phyloP scores from a whole-genome alignment of 1,140 invertebrate species.

The Habropoda laboriosa region DNA sequence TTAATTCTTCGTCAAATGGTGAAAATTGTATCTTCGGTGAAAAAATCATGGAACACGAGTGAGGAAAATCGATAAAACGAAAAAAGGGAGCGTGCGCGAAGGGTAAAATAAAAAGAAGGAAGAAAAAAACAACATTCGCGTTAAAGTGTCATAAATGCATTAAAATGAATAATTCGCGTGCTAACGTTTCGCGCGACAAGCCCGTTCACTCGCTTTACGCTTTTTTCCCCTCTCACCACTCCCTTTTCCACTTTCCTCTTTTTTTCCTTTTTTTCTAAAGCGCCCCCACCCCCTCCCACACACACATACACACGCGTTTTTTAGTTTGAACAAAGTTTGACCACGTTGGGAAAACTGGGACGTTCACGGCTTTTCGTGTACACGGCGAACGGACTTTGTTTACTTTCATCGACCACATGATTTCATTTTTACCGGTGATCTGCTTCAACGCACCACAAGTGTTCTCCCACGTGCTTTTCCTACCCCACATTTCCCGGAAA shows the following conservation, averaged over 20 bases:
- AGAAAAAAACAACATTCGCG: not conserved
- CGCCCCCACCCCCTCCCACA: too few species aligned
- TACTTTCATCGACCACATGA: conserved; percentile 29
- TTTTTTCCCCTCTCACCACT: not conserved
- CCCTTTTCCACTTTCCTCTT: not conserved
- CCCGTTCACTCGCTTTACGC: not conserved
- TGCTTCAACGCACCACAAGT: conserved; percentile 14
- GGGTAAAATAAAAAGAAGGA: conserved; percentile 5
- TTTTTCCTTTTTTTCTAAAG: not conserved
- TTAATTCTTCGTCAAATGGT: too few species aligned
- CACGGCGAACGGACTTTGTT: conserved; percentile 30
- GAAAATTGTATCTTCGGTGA: too few species aligned
- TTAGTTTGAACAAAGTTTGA: conserved; percentile 31
- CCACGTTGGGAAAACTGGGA: conserved; percentile 16
- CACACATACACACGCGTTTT: conserved; percentile 30
- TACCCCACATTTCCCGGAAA: not conserved
- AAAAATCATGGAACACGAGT: not conserved
- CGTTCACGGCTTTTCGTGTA: conserved; percentile 8
- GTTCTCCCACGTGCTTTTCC: not conserved
- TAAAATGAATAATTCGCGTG: conserved; percentile 6
- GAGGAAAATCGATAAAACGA: not conserved
- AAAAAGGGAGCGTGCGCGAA: not conserved
- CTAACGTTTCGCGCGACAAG: conserved; percentile 11
- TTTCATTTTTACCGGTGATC: conserved; percentile 32
- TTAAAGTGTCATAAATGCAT: conserved; percentile 18